Evolutionary conservation across 2,888 invertebrate species (phyloP), one percentile per base, ranked within the genome.

Genomic region (Synanthedon andrenaeformis): DNA sequence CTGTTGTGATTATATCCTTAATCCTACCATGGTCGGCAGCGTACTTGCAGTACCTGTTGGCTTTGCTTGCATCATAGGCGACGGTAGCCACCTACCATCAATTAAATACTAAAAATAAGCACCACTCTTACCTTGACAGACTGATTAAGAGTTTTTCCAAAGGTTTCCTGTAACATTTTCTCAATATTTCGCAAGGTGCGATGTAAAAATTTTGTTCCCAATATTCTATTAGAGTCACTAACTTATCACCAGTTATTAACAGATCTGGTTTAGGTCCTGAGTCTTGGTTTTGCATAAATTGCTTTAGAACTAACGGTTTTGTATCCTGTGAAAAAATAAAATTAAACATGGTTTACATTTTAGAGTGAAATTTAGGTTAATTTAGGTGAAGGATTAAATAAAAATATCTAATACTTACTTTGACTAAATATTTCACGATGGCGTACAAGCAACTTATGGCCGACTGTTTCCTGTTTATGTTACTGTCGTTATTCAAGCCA

Each of bases 361-460:
- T 8, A 10, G 35, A 0, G 2, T 35, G 6, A 28, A 28, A 28
- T 28, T 23, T 23, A 23, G 28, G 6, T 8, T 28, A 35, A 23
- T 23, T 4, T 3, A 3, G 23, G 23, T 23, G 23, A 23, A 35
- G 1, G 4, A 23, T 23, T 23, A 23, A 23, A 23, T 2, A 23
- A 23, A 23, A 6, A 6, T 0, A 28, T 28, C 28, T 2, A 3
- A 35, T 10, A 35, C 70, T 66, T 60, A 88, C 88, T 76, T 87
- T 86, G 1, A 86, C 82, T 51, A 84, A 69, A 72, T 88, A 84
- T 57, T 86, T 85, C 4, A 87, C 77, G 23, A 85, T 69, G 0
- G 85, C 85, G 60, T 82, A 88, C 62, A 88, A 67, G 56, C 88
- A 88, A 56, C 87, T 84, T 0, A 88, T 77, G 1, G 87, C 86